A percentile compares a stretch with the other conserved stretches of the same genome.
These are phyloP conservation scores for Tolypeutes matacus DNA, from an alignment of 2,797 vertebrate species.

Conservation along the genomic window DNA sequence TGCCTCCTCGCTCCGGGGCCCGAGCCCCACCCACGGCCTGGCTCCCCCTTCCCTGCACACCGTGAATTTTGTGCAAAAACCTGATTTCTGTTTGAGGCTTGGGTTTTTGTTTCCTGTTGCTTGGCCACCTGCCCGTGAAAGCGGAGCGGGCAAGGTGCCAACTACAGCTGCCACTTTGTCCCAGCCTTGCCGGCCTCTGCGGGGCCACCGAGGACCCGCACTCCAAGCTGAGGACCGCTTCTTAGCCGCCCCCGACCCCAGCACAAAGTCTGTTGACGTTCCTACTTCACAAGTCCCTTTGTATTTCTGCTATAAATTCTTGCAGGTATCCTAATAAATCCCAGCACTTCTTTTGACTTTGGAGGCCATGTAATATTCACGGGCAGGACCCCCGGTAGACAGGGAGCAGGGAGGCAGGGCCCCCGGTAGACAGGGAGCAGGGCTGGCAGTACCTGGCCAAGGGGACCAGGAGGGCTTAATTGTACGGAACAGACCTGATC, in stretches of 20 bases:
- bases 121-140: background rate
- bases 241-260: background rate
- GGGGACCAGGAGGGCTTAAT: background rate
- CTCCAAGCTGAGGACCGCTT: rapidly evolving
- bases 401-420: background rate
- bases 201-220: rapidly evolving
- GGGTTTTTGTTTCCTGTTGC: slow-evolving; percentile 47
- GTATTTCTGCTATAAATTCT: background rate
- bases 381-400: background rate
- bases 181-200: background rate
- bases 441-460: too few relatives aligned
- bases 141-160: rapidly evolving
- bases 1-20: too few relatives aligned
- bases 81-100: background rate
- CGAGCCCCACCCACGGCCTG: background rate
- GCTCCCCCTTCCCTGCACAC: background rate
- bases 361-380: background rate
- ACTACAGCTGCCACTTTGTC: background rate
- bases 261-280: background rate
- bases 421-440: too few relatives aligned
- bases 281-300: background rate
- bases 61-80: rapidly evolving
- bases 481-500: background rate
- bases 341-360: background rate
- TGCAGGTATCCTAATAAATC: background rate